These are phyloP conservation scores for Micropterix aruncella DNA, from an alignment of 2,888 invertebrate genomes.

Conservation along the genomic window DNA sequence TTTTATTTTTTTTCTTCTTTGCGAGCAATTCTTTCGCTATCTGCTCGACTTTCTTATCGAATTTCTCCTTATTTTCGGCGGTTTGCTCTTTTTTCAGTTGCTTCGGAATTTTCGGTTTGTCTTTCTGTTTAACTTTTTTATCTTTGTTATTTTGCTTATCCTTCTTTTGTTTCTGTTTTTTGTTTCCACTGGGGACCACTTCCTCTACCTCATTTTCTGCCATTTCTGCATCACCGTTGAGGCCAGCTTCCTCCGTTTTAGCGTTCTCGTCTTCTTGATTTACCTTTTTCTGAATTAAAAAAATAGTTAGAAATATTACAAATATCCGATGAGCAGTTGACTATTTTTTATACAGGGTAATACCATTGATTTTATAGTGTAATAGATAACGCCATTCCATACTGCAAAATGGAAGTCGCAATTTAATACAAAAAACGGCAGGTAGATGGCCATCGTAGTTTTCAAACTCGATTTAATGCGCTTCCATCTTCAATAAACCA, in stretches of 20 bases:
- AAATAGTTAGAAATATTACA: no score
- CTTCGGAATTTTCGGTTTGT: not conserved
- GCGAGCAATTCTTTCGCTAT: not conserved
- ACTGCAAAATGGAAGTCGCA: no score
- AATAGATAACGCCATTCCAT: no score
- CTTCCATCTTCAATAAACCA: no score
- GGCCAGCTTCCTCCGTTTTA: slow-evolving; percentile 10
- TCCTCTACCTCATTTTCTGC: slow-evolving; percentile 15
- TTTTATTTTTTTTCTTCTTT: slow-evolving; percentile 10
- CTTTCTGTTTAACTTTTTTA: slow-evolving; percentile 11
- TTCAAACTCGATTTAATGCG: no score
- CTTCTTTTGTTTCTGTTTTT: slow-evolving; percentile 3
- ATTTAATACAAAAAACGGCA: no score
- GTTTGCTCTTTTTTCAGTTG: not conserved
- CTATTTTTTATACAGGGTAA: no score
- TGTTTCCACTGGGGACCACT: slow-evolving; percentile 16
- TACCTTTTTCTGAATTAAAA: slow-evolving; percentile 30
- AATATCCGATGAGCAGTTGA: no score
- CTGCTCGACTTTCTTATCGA: not conserved
- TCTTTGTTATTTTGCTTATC: slow-evolving; percentile 3
- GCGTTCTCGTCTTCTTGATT: slow-evolving; percentile 16
- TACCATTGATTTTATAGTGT: no score
- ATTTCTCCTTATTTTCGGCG: not conserved
- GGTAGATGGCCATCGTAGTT: no score
- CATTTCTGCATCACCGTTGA: not conserved